A percentile compares a stretch with the other conserved stretches of the same genome.
Conservation (phyloP, 1,140 invertebrate genomes). For the Drosophila melanica region DNA sequence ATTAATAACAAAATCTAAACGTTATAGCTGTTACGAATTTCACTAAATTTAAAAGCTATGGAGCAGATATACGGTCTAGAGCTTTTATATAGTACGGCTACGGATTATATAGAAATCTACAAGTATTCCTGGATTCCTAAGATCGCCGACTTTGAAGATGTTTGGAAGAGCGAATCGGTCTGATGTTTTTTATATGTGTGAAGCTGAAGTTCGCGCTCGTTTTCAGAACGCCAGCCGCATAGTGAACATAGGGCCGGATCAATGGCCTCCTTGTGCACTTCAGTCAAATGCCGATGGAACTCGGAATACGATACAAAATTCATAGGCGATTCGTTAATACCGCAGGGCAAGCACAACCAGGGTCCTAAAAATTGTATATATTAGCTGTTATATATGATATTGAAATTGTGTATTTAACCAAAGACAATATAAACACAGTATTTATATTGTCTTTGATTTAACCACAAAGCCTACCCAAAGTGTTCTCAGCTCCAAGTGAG, state of each 20-base stretch:
- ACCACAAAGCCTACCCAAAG: neutral
- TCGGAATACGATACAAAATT: constrained; percentile 3
- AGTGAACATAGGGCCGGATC: constrained; percentile 14
- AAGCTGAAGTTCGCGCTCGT: constrained; percentile 7
- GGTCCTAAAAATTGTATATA: constrained; percentile 2
- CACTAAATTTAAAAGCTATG: too few relatives aligned
- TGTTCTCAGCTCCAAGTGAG: constrained; percentile 13
- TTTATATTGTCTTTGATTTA: too few relatives aligned
- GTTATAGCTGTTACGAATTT: too few relatives aligned
- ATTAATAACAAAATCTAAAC: too few relatives aligned
- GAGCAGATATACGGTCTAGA: too few relatives aligned
- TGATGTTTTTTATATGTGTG: constrained; percentile 15
- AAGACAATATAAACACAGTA: too few relatives aligned
- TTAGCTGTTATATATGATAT: too few relatives aligned
- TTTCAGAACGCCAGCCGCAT: constrained; percentile 24
- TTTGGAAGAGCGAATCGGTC: constrained; percentile 1
- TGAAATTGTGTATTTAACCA: neutral
- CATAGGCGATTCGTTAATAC: neutral
- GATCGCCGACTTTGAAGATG: constrained; percentile 5
- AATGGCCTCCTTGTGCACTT: neutral
- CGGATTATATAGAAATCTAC: too few relatives aligned
- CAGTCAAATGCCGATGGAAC: constrained; percentile 10
- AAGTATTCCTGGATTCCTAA: neutral
- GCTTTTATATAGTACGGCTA: too few relatives aligned
- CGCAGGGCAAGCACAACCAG: constrained; percentile 10